Evolutionary conservation across 2,797 vertebrate genomes (phyloP).

Genomic region (Amniataba percoides): DNA sequence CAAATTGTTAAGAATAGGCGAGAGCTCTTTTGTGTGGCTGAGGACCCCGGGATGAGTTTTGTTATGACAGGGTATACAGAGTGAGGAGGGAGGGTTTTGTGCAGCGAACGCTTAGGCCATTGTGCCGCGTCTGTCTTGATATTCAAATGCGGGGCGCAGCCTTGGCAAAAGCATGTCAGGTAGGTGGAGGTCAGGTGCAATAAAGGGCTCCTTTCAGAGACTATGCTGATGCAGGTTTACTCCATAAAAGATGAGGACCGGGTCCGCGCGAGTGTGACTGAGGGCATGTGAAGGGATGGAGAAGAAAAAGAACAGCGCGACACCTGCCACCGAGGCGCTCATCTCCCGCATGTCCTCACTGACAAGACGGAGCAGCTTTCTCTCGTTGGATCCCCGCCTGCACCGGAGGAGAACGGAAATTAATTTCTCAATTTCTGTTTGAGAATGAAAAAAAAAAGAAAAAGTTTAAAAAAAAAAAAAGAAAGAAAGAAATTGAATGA

Average conservation of each 20-base stretch:
- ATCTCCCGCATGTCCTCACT: slow-evolving; percentile 28
- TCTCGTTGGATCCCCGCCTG: slow-evolving; percentile 28
- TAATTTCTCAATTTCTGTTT: slow-evolving; percentile 57
- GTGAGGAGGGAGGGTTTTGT: slow-evolving; percentile 26
- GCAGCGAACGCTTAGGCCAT: slow-evolving; percentile 44
- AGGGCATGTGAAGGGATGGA: slow-evolving; percentile 37
- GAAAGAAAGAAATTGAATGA: slow-evolving; percentile 19
- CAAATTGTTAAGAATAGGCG: slow-evolving; percentile 64
- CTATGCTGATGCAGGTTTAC: slow-evolving; percentile 55
- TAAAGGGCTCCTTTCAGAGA: slow-evolving; percentile 62
- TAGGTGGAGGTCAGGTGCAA: slow-evolving; percentile 63
- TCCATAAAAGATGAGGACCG: slow-evolving; percentile 70
- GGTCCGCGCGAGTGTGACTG: slow-evolving; percentile 29
- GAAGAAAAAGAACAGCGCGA: slow-evolving; percentile 47
- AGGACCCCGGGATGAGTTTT: slow-evolving; percentile 47
- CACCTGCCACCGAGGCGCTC: slow-evolving; percentile 57
- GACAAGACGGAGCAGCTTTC: slow-evolving; percentile 46
- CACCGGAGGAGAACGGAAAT: slow-evolving; percentile 58
- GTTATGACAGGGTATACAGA: slow-evolving; percentile 42
- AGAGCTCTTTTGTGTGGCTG: slow-evolving; percentile 51
- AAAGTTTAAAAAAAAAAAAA: no score
- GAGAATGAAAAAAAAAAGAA: not conserved
- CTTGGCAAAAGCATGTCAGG: slow-evolving; percentile 50
- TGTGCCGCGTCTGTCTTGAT: slow-evolving; percentile 63
- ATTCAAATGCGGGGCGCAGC: slow-evolving; percentile 70